Evolutionary conservation across 2,888 invertebrate species (phyloP), one percentile per base, ranked within the genome.

Genomic region (Dicranocentrus wangi): DNA sequence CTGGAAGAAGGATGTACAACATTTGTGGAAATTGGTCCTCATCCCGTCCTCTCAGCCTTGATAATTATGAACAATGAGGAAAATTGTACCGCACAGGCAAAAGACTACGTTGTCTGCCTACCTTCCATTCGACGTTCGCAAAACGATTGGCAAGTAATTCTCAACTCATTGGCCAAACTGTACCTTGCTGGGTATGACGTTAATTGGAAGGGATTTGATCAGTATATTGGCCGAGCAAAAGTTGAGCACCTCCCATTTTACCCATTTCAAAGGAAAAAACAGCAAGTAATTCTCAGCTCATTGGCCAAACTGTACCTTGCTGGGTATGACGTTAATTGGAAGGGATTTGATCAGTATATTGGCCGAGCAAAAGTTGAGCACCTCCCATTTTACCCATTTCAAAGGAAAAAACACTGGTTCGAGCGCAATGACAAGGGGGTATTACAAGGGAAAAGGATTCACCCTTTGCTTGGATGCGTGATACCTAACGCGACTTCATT

Each of bases 21-120:
- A 21, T 82, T 82, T 23, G 7, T 85, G 19, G 85, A 85, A 82
- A 53, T 85, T 15, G 85, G 85, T 28, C 78, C 85, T 1, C 83
- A 83, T 7, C 83, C 85, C 0, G 69, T 85, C 25, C 60, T 82
- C 15, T 68, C 71, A 2, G 60, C 77, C 1, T 39, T 77, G 13
- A 60, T 55, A 0, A 70, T 53, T 47, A 23, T 51, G 0, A 79
- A 79, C 55, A 28, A 25, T 8, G 53, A 51, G 2, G 28, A 63
- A n/a, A 3, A 17, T 28, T 23, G 10, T n/a, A 25, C 2, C 15
- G 7, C 1, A 61, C 42, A 53, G n/a, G 17, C 15, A 8, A 19
- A 21, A 2, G n/a, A 25, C 13, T 32, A 73, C 43, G 1, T 63
- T 1, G 21, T 19, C 2, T 79, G 79, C 32, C 7, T 72, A 3